These are phyloP conservation scores for Acipenser ruthenus DNA, from an alignment of 2,797 vertebrate species.

Conservation along the genomic window DNA sequence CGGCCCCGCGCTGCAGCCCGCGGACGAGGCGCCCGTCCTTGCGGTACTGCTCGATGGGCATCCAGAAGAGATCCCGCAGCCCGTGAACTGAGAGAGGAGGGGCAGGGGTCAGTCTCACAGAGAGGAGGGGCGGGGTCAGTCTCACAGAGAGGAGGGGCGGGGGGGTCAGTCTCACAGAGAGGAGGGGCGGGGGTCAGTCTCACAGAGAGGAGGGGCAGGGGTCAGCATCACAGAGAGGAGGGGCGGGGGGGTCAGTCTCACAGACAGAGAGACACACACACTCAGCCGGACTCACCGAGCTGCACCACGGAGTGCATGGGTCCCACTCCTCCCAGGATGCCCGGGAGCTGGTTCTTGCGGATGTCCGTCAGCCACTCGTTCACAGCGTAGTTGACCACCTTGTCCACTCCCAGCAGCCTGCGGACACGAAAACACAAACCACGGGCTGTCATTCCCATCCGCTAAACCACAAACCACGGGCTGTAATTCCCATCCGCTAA, in stretches of 20 bases:
- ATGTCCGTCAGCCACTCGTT: slow-evolving; percentile 88
- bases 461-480: too few species aligned
- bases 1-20: slow-evolving; percentile 84
- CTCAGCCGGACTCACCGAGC: slow-evolving; percentile 67
- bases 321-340: slow-evolving; percentile 82
- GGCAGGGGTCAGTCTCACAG: neutral
- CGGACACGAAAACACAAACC: neutral
- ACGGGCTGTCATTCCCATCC: too few species aligned
- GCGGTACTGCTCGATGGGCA: slow-evolving; percentile 87
- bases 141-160: neutral
- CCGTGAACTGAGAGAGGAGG: slow-evolving; percentile 5
- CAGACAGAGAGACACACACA: neutral
- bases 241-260: too few species aligned
- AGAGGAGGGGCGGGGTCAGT: neutral
- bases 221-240: neutral
- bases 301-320: slow-evolving; percentile 91
- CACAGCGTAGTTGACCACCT: slow-evolving; percentile 83
- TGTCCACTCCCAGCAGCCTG: slow-evolving; percentile 84
- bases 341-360: slow-evolving; percentile 85
- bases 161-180: neutral
- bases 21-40: slow-evolving; percentile 86
- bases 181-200: neutral
- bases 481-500: too few species aligned
- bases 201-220: neutral
- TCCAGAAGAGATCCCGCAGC: slow-evolving; percentile 87